Percentiles rank a stretch among this genome's conserved stretches.
These are phyloP conservation scores for Drosophila ambigua DNA, from an alignment of 1,140 invertebrate species.

Conservation along the genomic window DNA sequence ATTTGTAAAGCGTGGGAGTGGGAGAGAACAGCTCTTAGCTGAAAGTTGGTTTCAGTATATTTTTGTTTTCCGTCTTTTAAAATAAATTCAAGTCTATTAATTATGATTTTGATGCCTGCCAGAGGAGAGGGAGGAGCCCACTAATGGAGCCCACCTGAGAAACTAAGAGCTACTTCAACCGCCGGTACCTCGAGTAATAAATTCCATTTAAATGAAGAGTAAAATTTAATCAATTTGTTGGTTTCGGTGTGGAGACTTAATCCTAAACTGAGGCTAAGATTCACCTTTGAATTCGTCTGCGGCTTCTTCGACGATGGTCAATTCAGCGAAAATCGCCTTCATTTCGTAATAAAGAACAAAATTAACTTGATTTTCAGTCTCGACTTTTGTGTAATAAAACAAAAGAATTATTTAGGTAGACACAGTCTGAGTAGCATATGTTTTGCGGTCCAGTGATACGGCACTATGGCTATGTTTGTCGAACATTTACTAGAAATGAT, in stretches of 20 bases:
- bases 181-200: slow-evolving; percentile 49
- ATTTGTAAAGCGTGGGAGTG: slow-evolving; percentile 67
- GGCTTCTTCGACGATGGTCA: slow-evolving; percentile 49
- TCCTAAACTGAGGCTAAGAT: slow-evolving; percentile 19
- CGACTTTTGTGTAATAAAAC: slow-evolving; percentile 64
- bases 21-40: slow-evolving; percentile 60
- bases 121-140: slow-evolving; percentile 16
- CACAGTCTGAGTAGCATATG: slow-evolving; percentile 63
- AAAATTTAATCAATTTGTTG: slow-evolving; percentile 79
- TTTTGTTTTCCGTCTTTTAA: slow-evolving; percentile 12
- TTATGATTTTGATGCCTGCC: slow-evolving; percentile 63
- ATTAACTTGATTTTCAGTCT: slow-evolving; percentile 74
- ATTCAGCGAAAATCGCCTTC: slow-evolving; percentile 70
- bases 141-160: slow-evolving; percentile 61
- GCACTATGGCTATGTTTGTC: background rate
- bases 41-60: background rate
- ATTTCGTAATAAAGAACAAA: slow-evolving; percentile 73
- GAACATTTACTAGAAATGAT: slow-evolving; percentile 76
- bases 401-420: slow-evolving; percentile 72
- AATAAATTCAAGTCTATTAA: slow-evolving; percentile 75
- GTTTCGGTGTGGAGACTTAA: slow-evolving; percentile 24
- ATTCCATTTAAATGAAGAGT: slow-evolving; percentile 83
- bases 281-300: slow-evolving; percentile 15
- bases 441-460: slow-evolving; percentile 58
- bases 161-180: slow-evolving; percentile 2